These are phyloP conservation scores for Chamaetylas fuelleborni DNA, from an alignment of 2,113 vertebrate genomes.

Conservation along the genomic window DNA sequence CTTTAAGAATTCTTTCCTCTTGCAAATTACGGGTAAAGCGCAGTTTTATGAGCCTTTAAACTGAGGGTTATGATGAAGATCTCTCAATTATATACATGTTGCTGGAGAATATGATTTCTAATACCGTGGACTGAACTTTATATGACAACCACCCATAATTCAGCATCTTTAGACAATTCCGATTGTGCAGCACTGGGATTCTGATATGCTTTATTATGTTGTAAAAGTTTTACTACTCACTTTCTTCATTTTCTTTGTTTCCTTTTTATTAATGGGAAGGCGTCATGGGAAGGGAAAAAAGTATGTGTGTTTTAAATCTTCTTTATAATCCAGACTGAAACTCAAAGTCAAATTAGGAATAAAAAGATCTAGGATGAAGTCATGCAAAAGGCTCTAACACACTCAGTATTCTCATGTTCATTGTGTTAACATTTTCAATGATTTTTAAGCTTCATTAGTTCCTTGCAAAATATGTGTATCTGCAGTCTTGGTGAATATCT, in stretches of 20 bases:
- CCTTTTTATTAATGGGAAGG: slow-evolving; percentile 64
- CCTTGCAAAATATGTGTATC: neutral
- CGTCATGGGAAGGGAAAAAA: neutral
- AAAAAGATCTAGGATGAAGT: slow-evolving; percentile 31
- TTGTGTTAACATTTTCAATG: neutral
- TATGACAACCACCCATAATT: slow-evolving; percentile 57
- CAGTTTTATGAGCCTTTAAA: slow-evolving; percentile 56
- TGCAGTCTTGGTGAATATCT: neutral
- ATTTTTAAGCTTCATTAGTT: neutral
- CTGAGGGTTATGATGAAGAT: slow-evolving; percentile 55
- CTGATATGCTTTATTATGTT: slow-evolving; percentile 49
- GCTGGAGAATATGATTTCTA: slow-evolving; percentile 54
- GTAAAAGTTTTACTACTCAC: slow-evolving; percentile 67
- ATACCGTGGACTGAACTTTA: slow-evolving; percentile 55
- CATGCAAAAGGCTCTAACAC: neutral
- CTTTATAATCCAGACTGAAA: slow-evolving; percentile 52
- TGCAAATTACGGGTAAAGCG: slow-evolving; percentile 29
- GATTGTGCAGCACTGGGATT: slow-evolving; percentile 51
- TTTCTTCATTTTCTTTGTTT: slow-evolving; percentile 63
- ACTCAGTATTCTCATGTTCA: neutral
- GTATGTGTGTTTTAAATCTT: slow-evolving; percentile 51
- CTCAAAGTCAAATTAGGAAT: slow-evolving; percentile 26
- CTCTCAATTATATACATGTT: slow-evolving; percentile 56
- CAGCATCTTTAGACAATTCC: slow-evolving; percentile 60
- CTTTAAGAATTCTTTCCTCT: slow-evolving; percentile 19